Evolutionary conservation across 37 sponge, comb jelly and placozoan genomes (phyloP).

Genomic region (Chondrosia reniformis): DNA sequence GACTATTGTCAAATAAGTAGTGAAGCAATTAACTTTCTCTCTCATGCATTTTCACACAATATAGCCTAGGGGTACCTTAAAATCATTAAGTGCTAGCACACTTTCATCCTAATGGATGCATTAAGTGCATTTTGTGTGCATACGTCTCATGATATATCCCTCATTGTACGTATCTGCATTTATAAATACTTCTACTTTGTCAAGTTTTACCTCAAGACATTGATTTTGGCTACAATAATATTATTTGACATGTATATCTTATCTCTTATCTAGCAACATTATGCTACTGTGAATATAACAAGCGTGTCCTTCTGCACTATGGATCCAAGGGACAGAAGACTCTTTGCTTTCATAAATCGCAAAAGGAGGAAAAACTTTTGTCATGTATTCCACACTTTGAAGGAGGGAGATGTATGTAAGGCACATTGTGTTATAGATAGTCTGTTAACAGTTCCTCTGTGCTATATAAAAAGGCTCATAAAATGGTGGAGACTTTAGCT

Average conservation of each 20-base stretch:
- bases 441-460: background rate
- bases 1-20: no score
- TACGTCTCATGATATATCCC: no score
- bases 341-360: constrained; percentile 87
- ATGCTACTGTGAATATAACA: constrained; percentile 77
- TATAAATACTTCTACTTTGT: no score
- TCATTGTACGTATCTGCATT: no score
- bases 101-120: no score
- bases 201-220: no score
- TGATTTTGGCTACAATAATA: background rate
- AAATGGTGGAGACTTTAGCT: constrained; percentile 81
- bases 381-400: constrained; percentile 80
- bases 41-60: no score
- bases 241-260: background rate
- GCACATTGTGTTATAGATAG: background rate
- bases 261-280: constrained; percentile 40
- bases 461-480: constrained; percentile 48
- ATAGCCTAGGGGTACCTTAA: no score
- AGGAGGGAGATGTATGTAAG: constrained; percentile 72
- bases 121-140: no score
- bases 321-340: constrained; percentile 71
- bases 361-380: constrained; percentile 81
- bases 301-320: constrained; percentile 89
- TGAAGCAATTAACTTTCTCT: no score
- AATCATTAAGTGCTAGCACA: no score